Base-by-base conservation (phyloP, 1,140 invertebrate species). In the Helicoverpa zea region DNA sequence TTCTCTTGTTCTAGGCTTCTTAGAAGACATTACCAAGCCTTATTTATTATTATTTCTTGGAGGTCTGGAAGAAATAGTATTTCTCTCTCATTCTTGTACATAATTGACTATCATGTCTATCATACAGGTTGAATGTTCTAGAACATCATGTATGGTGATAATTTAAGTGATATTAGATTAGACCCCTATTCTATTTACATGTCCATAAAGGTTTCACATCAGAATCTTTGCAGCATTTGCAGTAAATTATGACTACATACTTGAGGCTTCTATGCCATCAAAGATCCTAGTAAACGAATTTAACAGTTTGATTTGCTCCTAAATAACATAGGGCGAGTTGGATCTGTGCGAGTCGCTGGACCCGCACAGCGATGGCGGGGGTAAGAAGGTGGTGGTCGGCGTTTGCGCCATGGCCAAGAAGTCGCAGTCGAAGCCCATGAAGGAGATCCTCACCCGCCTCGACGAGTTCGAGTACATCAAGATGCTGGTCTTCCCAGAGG, bases 361-460 rank as follows among this genome's bases (percentile, higher is more conserved):
- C 84, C 96, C 94, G 70, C 96, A 96, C 78, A 94, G 95, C 86
- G 96, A 96, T 91, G 96, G 96, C 83, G 95, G 96, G 81, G 97
- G 97, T 87, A 98, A 98, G 90, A 97, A 98, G 89, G 98, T 99
- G 72, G 96, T 99, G 88, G 98, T 99, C 81, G 99, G 99, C 63
- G 97, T 99, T 81, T 99, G 99, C 96, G 98, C 99, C 56, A 99
- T 99, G 99, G 98, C 98, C 85, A 99, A 99, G 94, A 99, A 99
- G 95, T 99, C 98, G 3, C 97, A 98, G 87, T 99, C 99, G 72
- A 99, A 99, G 95, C 99, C 99, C 2, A 99, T 99, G 99, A 98
- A 98, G 91, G 99, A 99, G 95, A 99, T 99, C 89, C 96, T 99
- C 16, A 98, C 97, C 0, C 96, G 99, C 1, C 96, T 99, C 12